A percentile compares a stretch with the other conserved stretches of the same genome.
Evolutionary conservation across 1,140 invertebrate genomes (phyloP).

Genomic region (Metopolophium dirhodum): DNA sequence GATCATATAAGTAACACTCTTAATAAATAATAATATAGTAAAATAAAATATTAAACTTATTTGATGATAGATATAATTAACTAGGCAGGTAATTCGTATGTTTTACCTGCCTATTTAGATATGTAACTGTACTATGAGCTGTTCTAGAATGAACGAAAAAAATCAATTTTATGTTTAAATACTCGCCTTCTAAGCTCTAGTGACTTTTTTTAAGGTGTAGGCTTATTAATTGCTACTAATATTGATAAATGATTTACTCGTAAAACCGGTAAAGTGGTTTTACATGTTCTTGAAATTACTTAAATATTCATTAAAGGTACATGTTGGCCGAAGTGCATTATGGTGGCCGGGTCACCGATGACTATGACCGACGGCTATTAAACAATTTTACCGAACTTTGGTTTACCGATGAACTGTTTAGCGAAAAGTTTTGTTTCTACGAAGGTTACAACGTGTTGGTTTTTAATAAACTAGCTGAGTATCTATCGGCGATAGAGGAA

Average conservation of each 20-base stretch:
- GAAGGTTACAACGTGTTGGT: constrained; percentile 85
- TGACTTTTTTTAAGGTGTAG: not conserved
- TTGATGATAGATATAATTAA: too few species aligned
- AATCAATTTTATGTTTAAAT: not conserved
- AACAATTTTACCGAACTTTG: constrained; percentile 86
- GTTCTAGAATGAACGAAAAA: not conserved
- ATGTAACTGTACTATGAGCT: not conserved
- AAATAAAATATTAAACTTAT: too few species aligned
- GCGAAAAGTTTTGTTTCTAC: constrained; percentile 86
- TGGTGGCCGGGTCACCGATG: constrained; percentile 94
- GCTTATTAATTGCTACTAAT: too few species aligned
- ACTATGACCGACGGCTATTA: constrained; percentile 90
- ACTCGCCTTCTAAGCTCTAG: not conserved
- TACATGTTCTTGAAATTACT: not conserved
- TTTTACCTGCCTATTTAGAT: too few species aligned
- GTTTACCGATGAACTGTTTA: constrained; percentile 85
- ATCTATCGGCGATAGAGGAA: constrained; percentile 66
- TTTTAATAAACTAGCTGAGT: constrained; percentile 73
- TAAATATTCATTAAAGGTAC: constrained; percentile 70
- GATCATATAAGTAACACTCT: too few species aligned
- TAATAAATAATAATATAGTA: too few species aligned
- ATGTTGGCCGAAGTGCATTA: constrained; percentile 98
- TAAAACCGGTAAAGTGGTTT: not conserved
- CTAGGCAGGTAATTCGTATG: too few species aligned
- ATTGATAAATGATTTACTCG: not conserved